Percentiles rank a stretch among this genome's conserved stretches.
These are phyloP conservation scores for Coelopa pilipes DNA, from an alignment of 2,888 invertebrate genomes.

Conservation along the genomic window DNA sequence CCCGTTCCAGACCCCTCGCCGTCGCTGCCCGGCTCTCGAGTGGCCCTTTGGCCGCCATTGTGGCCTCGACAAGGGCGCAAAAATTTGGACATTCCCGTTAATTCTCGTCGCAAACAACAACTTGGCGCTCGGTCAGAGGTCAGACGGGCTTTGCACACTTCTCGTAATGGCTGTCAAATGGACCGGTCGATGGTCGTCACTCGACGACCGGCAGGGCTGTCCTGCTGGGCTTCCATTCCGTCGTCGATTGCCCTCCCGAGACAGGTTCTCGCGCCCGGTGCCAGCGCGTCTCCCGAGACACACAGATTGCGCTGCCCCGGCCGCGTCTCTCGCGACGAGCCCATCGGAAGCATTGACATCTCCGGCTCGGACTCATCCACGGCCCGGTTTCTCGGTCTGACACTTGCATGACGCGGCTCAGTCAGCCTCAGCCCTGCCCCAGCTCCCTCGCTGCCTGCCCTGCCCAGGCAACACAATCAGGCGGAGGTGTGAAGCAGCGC, in stretches of 20 bases:
- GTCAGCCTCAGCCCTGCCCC: background rate
- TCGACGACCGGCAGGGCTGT: no score
- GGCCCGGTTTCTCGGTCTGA: background rate
- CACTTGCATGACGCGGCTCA: background rate
- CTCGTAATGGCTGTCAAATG: conserved; percentile 42
- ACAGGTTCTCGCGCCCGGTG: no score
- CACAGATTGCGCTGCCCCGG: no score
- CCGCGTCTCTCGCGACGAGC: no score
- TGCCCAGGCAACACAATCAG: background rate
- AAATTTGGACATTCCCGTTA: conserved; percentile 59
- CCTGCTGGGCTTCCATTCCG: no score
- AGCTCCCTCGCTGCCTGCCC: background rate
- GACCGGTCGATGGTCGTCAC: background rate
- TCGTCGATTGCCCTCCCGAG: no score
- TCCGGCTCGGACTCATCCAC: background rate
- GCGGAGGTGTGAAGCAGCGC: conserved; percentile 35
- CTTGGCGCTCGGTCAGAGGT: conserved; percentile 58
- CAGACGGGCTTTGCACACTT: conserved; percentile 60
- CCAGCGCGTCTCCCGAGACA: no score
- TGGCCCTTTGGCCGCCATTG: background rate
- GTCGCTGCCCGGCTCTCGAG: background rate
- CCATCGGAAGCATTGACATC: conserved; percentile 13
- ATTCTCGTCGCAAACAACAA: conserved; percentile 47
- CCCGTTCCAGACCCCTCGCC: background rate
- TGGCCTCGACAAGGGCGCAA: conserved; percentile 47